Percentiles rank a stretch among this genome's conserved stretches.
Evolutionary conservation across 2,113 vertebrate genomes (phyloP).

Genomic region (Stictonetta naevosa): DNA sequence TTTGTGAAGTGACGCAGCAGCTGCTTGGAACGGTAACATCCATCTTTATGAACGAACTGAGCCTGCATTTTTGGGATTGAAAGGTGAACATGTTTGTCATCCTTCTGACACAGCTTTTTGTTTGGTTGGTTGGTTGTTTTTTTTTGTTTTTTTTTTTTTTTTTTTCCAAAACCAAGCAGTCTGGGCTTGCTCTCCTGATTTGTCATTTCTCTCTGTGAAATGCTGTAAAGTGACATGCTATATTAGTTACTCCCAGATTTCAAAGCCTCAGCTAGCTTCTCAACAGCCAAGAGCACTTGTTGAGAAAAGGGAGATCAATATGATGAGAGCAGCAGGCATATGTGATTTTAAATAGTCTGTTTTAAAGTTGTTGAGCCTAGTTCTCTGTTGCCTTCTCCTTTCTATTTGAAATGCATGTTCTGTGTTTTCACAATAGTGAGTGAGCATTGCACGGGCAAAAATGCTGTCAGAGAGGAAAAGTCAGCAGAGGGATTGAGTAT

Average conservation of each 20-base stretch:
- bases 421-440: background rate
- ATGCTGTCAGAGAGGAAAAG: background rate
- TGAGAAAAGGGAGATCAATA: conserved; percentile 22
- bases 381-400: background rate
- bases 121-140: background rate
- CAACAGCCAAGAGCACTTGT: conserved; percentile 5
- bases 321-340: background rate
- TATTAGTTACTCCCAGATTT: background rate
- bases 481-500: background rate
- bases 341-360: background rate
- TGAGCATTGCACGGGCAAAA: background rate
- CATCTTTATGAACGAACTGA: background rate
- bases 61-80: background rate
- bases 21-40: background rate
- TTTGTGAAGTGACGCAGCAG: background rate
- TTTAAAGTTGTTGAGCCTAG: background rate
- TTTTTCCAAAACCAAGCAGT: background rate
- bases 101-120: background rate
- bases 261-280: background rate
- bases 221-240: background rate
- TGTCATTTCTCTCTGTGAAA: background rate
- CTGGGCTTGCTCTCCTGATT: background rate
- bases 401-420: background rate
- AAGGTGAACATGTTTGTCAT: background rate
- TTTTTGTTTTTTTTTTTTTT: background rate